Evolutionary conservation across 2,113 vertebrate genomes (phyloP), one percentile per base, ranked within the genome.

Genomic region (Entomyzon cyanotis): DNA sequence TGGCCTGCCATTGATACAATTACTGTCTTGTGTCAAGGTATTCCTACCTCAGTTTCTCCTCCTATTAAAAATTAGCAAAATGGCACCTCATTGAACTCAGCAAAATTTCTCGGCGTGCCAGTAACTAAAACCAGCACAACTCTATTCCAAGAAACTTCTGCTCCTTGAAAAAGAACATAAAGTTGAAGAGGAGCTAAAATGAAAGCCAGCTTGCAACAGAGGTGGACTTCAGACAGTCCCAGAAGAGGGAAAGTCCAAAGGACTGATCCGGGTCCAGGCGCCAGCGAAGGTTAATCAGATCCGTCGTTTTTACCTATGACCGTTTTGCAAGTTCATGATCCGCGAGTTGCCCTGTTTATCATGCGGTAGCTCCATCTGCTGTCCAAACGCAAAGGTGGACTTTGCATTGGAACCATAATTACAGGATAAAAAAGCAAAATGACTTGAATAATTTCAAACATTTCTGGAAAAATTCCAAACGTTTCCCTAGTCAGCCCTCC

Each of bases 321-420:
- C 31, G 5, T 42, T 53, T 35, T 2, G 0, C 2, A 4, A 60
- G 16, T 5, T 80, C 41, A 21, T 7, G 33, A 76, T 58, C 39
- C 3, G 0, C 6, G 47, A 74, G 35, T 35, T 39, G 42, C 33
- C 19, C 52, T 59, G 73, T 88, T 95, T 56, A 67, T 53, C 91
- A 67, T 42, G 74, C 87, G 89, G 82, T 60, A 95, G 90, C 87
- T 89, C 96, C 96, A 96, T 76, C 97, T 97, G 69, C 91, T 93
- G 97, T 42, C 52, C 62, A 62, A 42, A 82, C 20, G 10, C 35
- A 58, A 87, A 50, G 13, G 12, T 5, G 12, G 44, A 37, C 19
- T 90, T 88, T 15, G 41, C 37, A 39, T 8, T 50, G 14, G 39
- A 16, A 39, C 86, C 46, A 10, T 15, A 13, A 35, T 50, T 41